Conservation (phyloP, 2,113 vertebrate genomes). For the Sturnira hondurensis region DNA sequence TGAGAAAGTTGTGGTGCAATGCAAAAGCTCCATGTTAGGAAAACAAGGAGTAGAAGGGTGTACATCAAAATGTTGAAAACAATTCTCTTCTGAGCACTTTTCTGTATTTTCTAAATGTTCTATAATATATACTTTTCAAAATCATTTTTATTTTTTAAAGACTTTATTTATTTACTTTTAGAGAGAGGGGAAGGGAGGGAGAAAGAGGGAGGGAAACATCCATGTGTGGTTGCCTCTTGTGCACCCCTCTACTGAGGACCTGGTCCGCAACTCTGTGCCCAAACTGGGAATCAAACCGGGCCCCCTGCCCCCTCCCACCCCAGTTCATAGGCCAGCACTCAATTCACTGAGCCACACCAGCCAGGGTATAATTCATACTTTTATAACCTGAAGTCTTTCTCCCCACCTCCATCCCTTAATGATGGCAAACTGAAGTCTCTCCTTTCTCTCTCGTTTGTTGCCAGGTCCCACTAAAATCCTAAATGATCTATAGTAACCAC, state of each 20-base stretch:
- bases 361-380: background rate
- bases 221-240: no score
- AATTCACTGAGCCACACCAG: no score
- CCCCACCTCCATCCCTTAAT: background rate
- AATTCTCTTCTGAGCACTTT: background rate
- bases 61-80: background rate
- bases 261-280: no score
- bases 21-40: background rate
- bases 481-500: background rate
- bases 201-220: no score
- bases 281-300: no score
- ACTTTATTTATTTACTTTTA: no score
- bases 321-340: no score
- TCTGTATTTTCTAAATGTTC: background rate
- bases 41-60: background rate
- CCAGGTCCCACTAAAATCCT: background rate
- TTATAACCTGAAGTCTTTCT: constrained; percentile 1
- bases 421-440: background rate
- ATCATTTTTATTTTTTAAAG: no score
- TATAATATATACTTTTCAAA: background rate
- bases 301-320: no score
- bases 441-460: background rate
- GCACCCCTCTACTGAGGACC: no score
- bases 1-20: background rate
- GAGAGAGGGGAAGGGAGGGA: no score